Evolutionary conservation across 2,797 vertebrate species (phyloP), one percentile per base, ranked within the genome.

Genomic region (Lophotriccus pileatus): DNA sequence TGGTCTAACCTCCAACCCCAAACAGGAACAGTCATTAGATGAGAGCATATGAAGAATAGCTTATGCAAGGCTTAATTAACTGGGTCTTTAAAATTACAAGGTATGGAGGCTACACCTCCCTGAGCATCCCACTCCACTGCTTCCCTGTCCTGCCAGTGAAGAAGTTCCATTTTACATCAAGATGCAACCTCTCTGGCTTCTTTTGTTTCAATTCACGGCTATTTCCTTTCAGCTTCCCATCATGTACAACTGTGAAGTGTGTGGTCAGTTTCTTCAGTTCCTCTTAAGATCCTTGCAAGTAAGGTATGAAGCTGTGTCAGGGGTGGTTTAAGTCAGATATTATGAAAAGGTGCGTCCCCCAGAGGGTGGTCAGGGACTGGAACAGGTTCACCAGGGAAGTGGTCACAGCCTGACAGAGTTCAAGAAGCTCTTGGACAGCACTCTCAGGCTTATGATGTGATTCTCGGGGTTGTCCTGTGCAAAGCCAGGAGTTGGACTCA

Each of bases 241-340:
- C 28, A 21, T 1, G 8, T 21, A 28, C 0, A 1, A 11, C 36
- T n/a, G 10, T 62, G 10, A 84, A 79, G 14, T 8, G 19, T 6
- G 46, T 56, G 39, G 14, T 3, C 52, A 85, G 24, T 52, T 30
- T 30, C 25, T 78, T 15, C 55, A 62, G 19, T 75, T 60, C n/a
- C 66, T 19, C 17, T 24, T 60, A 64, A 70, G 28, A 47, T 80
- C 36, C n/a, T 58, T 49, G 7, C 47, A 77, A 55, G 13, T 21
- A 21, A 2, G 4, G 47, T 44, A 55, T 47, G 32, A 47, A 75
- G 66, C 2, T 32, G 41, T 23, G 18, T 52, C 28, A 64, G 44
- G 6, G 11, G 14, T 84, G 34, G 19, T 36, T 36, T 28, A 19
- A 30, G 22, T 59, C 23, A 32, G 44, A 20, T 36, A 72, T 20